A percentile compares a stretch with the other conserved stretches of the same genome.
phyloP scores from a whole-genome alignment of 1,140 invertebrate species.

The Nilaparvata lugens region DNA sequence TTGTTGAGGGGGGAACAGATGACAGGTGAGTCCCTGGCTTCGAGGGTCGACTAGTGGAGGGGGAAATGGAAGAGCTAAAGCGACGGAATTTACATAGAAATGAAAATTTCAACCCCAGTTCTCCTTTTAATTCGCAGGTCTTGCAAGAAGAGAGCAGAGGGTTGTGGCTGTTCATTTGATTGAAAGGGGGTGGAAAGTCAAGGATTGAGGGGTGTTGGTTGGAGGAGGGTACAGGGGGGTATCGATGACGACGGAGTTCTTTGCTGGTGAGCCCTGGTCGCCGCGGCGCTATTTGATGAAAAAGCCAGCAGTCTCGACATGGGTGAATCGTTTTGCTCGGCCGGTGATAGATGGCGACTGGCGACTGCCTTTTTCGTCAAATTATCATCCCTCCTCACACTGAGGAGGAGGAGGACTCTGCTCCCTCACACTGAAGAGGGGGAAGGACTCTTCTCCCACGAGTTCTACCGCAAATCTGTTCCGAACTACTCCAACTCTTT shows the following conservation, averaged over 20 bases:
- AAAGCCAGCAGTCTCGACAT: neutral
- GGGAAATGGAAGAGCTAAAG: too few relatives aligned
- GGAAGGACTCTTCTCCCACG: too few relatives aligned
- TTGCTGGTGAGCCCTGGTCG: neutral
- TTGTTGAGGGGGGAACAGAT: too few relatives aligned
- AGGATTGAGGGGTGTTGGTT: neutral
- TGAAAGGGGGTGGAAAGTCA: neutral
- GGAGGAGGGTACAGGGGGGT: neutral
- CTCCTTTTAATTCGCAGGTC: too few relatives aligned
- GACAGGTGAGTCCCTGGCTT: too few relatives aligned
- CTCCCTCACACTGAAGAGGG: too few relatives aligned
- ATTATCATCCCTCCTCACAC: neutral
- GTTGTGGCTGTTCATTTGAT: neutral
- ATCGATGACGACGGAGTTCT: conserved; percentile 1
- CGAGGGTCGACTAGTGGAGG: too few relatives aligned
- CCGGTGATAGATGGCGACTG: neutral
- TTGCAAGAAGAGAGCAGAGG: neutral
- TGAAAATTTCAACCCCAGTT: too few relatives aligned
- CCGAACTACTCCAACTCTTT: too few relatives aligned
- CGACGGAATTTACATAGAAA: too few relatives aligned
- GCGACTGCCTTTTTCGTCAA: neutral
- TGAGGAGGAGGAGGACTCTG: too few relatives aligned
- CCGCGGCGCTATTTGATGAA: conserved; percentile 1
- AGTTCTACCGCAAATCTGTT: too few relatives aligned
- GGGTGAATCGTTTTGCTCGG: neutral